Base-by-base conservation (phyloP, 1,140 invertebrate genomes). In the Dendroctonus valens region DNA sequence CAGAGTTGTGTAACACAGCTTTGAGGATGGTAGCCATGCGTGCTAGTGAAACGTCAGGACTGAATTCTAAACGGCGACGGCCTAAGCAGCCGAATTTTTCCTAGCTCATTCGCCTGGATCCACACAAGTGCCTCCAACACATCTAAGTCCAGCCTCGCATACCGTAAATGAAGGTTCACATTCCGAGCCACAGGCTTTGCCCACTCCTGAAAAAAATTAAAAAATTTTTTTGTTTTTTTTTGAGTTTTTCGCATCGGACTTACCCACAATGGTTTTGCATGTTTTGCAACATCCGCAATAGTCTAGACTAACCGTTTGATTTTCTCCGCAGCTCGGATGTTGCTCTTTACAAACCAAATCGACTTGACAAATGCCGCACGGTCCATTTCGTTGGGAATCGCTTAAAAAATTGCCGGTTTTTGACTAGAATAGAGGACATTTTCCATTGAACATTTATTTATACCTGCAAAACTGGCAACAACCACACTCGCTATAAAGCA, bases 401-500 rank as follows among this genome's bases (percentile, higher is more conserved):
- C 64, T 66, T 11, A 12, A 59, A 66, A 59, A 52, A n/a, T n/a
- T n/a, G n/a, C n/a, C n/a, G n/a, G n/a, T n/a, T n/a, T n/a, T n/a
- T n/a, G n/a, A n/a, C n/a, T n/a, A n/a, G n/a, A n/a, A n/a, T n/a
- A n/a, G n/a, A n/a, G n/a, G n/a, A n/a, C n/a, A n/a, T n/a, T n/a
- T n/a, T n/a, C n/a, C n/a, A n/a, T n/a, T n/a, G n/a, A n/a, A n/a
- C n/a, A n/a, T n/a, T n/a, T n/a, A n/a, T n/a, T n/a, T n/a, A n/a
- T 59, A 65, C 63, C 54, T 65, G 54, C 63, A 65, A 59, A 49
- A 57, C 15, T 65, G 63, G 52, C 63, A 65, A 40, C 63, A 65
- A 39, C 63, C 63, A 51, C 63, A 65, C 14, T 51, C 48, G 37
- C 44, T 55, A 48, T 49, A 65, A 15, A 65, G 12, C 14, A 65